Percentiles rank a stretch among this genome's conserved stretches.
phyloP scores from a whole-genome alignment of 1,140 invertebrate species.

The Helicorthomorpha holstii region DNA sequence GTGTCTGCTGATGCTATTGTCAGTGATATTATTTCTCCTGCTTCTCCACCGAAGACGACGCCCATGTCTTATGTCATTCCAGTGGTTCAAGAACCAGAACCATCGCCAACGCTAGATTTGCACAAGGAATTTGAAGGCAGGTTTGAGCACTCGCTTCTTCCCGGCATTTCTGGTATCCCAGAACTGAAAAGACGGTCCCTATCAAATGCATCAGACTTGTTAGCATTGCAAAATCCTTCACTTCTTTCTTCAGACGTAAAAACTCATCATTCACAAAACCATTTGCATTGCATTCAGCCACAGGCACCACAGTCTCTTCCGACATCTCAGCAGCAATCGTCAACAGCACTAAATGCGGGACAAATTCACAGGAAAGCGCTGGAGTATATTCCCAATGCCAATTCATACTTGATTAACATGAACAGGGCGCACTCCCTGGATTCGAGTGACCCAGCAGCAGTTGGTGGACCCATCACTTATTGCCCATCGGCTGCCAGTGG shows the following conservation, averaged over 20 bases:
- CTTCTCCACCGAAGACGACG: too few relatives aligned
- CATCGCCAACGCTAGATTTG: too few relatives aligned
- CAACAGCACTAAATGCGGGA: neutral
- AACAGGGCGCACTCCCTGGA: neutral
- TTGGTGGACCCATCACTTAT: neutral
- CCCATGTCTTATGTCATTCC: too few relatives aligned
- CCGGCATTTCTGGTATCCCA: too few relatives aligned
- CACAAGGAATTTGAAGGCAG: too few relatives aligned
- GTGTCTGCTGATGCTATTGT: too few relatives aligned
- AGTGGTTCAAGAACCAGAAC: too few relatives aligned
- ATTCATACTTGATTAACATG: neutral
- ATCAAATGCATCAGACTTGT: too few relatives aligned
- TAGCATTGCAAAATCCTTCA: neutral
- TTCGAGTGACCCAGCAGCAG: neutral
- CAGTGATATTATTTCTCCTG: too few relatives aligned
- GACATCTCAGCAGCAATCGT: neutral
- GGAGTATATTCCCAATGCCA: neutral
- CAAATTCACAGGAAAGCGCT: neutral
- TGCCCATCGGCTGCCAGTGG: neutral
- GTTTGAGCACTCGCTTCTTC: too few relatives aligned
- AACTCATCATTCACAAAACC: neutral
- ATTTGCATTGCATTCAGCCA: neutral
- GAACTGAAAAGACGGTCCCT: too few relatives aligned
- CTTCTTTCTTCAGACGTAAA: neutral
- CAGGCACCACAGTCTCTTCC: neutral